Evolutionary conservation across 2,113 vertebrate genomes (phyloP).

Genomic region (Notarius lentiginosus): DNA sequence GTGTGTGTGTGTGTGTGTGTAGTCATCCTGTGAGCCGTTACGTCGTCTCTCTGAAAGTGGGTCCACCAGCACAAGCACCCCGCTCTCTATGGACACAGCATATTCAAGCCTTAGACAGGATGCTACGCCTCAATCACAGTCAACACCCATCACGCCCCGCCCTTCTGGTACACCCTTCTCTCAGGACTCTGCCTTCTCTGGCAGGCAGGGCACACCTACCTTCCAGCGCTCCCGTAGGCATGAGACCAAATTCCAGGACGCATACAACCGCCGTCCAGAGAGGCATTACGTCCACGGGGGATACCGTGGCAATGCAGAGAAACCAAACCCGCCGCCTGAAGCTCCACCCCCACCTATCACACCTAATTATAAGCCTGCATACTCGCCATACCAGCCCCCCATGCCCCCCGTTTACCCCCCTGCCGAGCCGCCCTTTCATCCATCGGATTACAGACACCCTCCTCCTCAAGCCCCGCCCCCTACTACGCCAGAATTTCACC

Average conservation of each 20-base stretch:
- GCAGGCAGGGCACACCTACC: constrained; percentile 89
- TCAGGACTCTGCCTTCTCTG: constrained; percentile 94
- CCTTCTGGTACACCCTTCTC: constrained; percentile 88
- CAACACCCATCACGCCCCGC: constrained; percentile 87
- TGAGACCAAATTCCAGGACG: constrained; percentile 90
- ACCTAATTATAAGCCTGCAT: constrained; percentile 83
- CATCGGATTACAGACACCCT: constrained; percentile 80
- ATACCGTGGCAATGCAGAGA: constrained; percentile 72
- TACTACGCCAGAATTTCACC: constrained; percentile 74
- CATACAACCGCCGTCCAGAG: constrained; percentile 91
- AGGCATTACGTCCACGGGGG: constrained; percentile 82
- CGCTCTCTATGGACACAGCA: constrained; percentile 90
- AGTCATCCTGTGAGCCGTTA: constrained; percentile 76
- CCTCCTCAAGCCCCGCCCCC: constrained; percentile 69
- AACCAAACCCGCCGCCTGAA: constrained; percentile 81
- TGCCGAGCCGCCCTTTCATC: constrained; percentile 77
- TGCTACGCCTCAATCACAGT: constrained; percentile 20
- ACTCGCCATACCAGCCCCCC: constrained; percentile 87
- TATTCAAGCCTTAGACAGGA: constrained; percentile 94
- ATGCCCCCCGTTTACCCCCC: constrained; percentile 78
- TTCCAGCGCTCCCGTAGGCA: constrained; percentile 87
- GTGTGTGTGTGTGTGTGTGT: constrained; percentile 3
- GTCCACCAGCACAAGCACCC: constrained; percentile 82
- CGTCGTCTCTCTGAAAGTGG: constrained; percentile 80
- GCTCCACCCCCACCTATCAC: constrained; percentile 77